phyloP scores from a whole-genome alignment of 2,888 invertebrate genomes.

The Drosophila koepferae region DNA sequence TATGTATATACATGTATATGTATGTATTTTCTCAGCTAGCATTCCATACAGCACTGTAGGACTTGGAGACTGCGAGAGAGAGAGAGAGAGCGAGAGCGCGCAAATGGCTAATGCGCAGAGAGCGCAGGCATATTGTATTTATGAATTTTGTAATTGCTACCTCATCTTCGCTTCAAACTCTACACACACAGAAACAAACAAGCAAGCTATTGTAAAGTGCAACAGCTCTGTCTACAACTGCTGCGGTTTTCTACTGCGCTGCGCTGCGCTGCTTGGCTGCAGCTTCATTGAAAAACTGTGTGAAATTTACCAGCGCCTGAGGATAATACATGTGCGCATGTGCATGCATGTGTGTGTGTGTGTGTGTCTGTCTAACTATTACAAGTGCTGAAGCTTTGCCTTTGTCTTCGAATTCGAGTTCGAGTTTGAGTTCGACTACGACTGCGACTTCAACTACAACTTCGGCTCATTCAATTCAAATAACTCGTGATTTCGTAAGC shows the following conservation, averaged over 20 bases:
- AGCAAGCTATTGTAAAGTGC: slow-evolving; percentile 23
- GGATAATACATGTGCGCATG: slow-evolving; percentile 40
- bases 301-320: slow-evolving; percentile 55
- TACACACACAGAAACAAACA: slow-evolving; percentile 21
- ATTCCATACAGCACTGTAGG: slow-evolving; percentile 69
- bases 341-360: slow-evolving; percentile 19
- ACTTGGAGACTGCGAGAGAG: slow-evolving; percentile 39
- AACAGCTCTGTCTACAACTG: slow-evolving; percentile 40
- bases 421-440: slow-evolving; percentile 28
- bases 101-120: slow-evolving; percentile 6
- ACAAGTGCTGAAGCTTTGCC: slow-evolving; percentile 55
- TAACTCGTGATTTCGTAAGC: slow-evolving; percentile 79
- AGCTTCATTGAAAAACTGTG: slow-evolving; percentile 69
- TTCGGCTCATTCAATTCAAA: slow-evolving; percentile 78
- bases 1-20: not conserved
- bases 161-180: slow-evolving; percentile 54
- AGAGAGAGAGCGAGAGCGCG: slow-evolving; percentile 22
- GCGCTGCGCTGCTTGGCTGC: not conserved
- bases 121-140: slow-evolving; percentile 50
- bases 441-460: slow-evolving; percentile 29
- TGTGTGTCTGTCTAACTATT: slow-evolving; percentile 49
- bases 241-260: slow-evolving; percentile 27
- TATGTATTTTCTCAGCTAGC: slow-evolving; percentile 44
- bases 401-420: slow-evolving; percentile 42
- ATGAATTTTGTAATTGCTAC: slow-evolving; percentile 60